Percentiles rank a stretch among this genome's conserved stretches.
Conservation (phyloP, 2,797 vertebrate species). For the Morelia viridis region DNA sequence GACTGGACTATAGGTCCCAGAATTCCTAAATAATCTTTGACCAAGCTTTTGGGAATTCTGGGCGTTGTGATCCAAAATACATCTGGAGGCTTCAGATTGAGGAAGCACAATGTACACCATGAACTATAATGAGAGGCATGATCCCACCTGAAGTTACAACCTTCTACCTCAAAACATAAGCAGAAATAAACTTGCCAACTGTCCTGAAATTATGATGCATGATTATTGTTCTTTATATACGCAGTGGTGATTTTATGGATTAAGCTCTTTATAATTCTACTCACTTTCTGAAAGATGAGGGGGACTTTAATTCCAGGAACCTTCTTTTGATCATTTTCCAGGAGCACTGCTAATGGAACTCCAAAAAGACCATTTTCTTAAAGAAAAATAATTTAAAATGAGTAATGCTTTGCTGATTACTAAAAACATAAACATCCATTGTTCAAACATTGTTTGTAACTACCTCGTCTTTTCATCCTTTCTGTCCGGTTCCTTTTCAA, state of each 20-base stretch:
- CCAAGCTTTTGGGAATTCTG: neutral
- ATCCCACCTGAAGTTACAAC: neutral
- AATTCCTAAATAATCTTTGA: neutral
- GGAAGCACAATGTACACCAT: neutral
- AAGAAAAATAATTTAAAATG: slow-evolving; percentile 23
- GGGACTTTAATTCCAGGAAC: slow-evolving; percentile 88
- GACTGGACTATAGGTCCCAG: neutral
- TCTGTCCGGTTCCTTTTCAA: slow-evolving; percentile 81
- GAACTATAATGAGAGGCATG: neutral
- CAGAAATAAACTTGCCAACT: neutral
- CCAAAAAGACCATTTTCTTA: slow-evolving; percentile 89
- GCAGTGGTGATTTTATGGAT: neutral
- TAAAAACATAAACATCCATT: accelerated
- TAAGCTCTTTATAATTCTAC: slow-evolving; percentile 34
- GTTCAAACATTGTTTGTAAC: neutral
- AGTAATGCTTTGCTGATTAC: accelerated
- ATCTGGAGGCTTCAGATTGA: neutral
- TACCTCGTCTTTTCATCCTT: slow-evolving; percentile 81
- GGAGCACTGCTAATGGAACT: slow-evolving; percentile 80
- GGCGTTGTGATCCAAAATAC: neutral
- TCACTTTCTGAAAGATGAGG: slow-evolving; percentile 89
- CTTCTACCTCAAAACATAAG: neutral
- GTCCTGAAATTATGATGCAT: neutral
- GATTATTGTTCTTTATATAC: neutral
- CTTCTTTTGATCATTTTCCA: slow-evolving; percentile 90